Conservation (phyloP, 37 sponge, comb jelly and placozoan species). For the Spongilla lacustris region DNA sequence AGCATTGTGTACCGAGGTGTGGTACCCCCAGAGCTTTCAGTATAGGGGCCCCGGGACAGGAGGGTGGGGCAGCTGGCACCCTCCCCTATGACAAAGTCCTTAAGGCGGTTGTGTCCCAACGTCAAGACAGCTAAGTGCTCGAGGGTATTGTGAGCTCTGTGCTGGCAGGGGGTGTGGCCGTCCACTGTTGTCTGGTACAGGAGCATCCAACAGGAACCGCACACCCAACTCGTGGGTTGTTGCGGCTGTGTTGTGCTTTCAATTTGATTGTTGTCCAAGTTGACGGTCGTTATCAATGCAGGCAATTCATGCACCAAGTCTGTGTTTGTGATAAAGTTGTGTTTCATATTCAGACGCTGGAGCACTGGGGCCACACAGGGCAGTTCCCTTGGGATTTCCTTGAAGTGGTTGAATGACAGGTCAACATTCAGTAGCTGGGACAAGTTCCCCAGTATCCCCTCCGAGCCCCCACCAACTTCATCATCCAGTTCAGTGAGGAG, state of each 20-base stretch:
- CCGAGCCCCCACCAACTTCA: too few species aligned
- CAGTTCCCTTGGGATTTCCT: conserved; percentile 68
- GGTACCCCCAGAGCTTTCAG: too few species aligned
- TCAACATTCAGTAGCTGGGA: conserved; percentile 24
- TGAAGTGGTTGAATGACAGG: conserved; percentile 69
- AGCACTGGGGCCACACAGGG: conserved; percentile 81
- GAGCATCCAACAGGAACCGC: too few species aligned
- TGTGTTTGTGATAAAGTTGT: conserved; percentile 25
- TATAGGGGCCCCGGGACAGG: too few species aligned
- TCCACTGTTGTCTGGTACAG: too few species aligned
- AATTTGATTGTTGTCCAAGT: conserved; percentile 31
- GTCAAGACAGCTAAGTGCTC: conserved; percentile 43
- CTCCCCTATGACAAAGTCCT: conserved; percentile 13
- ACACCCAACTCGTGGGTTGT: too few species aligned
- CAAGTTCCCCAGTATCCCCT: too few species aligned
- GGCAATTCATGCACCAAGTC: conserved; percentile 63
- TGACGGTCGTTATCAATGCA: neutral
- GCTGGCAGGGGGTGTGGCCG: conserved; percentile 20
- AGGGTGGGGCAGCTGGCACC: too few species aligned
- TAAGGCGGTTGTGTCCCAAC: conserved; percentile 44
- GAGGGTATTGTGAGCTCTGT: conserved; percentile 44
- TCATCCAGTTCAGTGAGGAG: too few species aligned
- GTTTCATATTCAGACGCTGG: conserved; percentile 42
- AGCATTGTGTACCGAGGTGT: too few species aligned
- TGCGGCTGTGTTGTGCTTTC: too few species aligned